phyloP scores from a whole-genome alignment of 1,140 invertebrate species.

The Pogonus chalceus region DNA sequence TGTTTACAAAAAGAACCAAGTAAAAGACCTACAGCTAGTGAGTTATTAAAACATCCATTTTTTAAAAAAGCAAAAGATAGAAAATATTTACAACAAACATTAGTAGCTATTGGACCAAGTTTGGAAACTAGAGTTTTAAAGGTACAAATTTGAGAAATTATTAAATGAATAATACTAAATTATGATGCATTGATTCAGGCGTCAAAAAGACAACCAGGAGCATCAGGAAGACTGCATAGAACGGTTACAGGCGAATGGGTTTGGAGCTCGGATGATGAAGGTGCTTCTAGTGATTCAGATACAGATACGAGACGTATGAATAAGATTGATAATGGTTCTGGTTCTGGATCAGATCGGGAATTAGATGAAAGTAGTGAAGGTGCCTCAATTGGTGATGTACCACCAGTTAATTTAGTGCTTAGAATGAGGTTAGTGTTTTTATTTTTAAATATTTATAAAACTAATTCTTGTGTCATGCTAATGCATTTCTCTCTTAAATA shows the following conservation, averaged over 20 bases:
- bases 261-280: conserved; percentile 86
- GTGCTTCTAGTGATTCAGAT: conserved; percentile 44
- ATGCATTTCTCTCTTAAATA: conserved; percentile 24
- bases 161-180: background rate
- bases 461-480: background rate
- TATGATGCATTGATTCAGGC: conserved; percentile 38
- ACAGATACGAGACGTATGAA: conserved; percentile 41
- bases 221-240: conserved; percentile 82
- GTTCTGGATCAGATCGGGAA: conserved; percentile 66
- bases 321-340: conserved; percentile 69
- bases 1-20: conserved; percentile 92
- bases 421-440: conserved; percentile 50
- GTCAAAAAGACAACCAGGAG: conserved; percentile 74
- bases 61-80: conserved; percentile 99
- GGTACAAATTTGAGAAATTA: conserved; percentile 37
- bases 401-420: conserved; percentile 62
- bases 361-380: conserved; percentile 41
- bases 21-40: conserved; percentile 93
- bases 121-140: conserved; percentile 84
- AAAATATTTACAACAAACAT: conserved; percentile 83
- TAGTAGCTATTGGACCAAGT: conserved; percentile 77
- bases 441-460: conserved; percentile 8
- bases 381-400: conserved; percentile 31
- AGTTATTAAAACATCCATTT: conserved; percentile 95
- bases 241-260: conserved; percentile 97